Conservation (phyloP, 1,140 invertebrate genomes). For the Aphis craccivora region DNA sequence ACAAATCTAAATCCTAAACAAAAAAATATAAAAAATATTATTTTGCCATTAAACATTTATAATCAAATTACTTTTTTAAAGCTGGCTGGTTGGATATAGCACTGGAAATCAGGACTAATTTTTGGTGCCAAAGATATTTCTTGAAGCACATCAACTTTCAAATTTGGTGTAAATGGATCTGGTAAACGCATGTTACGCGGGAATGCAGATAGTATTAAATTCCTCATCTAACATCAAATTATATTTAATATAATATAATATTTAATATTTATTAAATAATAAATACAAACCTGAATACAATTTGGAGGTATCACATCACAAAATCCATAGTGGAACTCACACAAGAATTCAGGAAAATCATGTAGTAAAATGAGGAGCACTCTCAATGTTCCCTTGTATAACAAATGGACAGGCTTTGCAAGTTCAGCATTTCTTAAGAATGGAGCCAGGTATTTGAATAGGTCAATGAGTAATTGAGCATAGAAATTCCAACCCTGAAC, state of each 20-base stretch:
- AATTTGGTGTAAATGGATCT: conserved; percentile 96
- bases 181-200: conserved; percentile 97
- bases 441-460: conserved; percentile 96
- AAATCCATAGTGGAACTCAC: conserved; percentile 99
- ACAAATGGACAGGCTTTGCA: conserved; percentile 86
- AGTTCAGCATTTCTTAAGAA: conserved; percentile 97
- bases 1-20: conserved; percentile 87
- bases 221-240: conserved; percentile 76
- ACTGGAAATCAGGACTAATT: conserved; percentile 87
- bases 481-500: conserved; percentile 81
- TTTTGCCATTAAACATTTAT: neutral
- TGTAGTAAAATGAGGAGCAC: conserved; percentile 96
- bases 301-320: conserved; percentile 99
- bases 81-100: conserved; percentile 83
- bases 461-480: conserved; percentile 89
- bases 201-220: conserved; percentile 96
- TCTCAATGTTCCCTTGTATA: conserved; percentile 96
- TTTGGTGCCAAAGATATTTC: conserved; percentile 75
- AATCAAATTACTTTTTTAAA: conserved; percentile 78
- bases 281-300: conserved; percentile 80
- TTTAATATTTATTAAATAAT: neutral
- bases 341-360: conserved; percentile 99
- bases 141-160: conserved; percentile 94
- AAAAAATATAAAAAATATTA: conserved; percentile 38
- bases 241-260: conserved; percentile 60